A percentile compares a stretch with the other conserved stretches of the same genome.
Conservation (phyloP, 1,140 invertebrate genomes). For the Drosophila bifasciata region DNA sequence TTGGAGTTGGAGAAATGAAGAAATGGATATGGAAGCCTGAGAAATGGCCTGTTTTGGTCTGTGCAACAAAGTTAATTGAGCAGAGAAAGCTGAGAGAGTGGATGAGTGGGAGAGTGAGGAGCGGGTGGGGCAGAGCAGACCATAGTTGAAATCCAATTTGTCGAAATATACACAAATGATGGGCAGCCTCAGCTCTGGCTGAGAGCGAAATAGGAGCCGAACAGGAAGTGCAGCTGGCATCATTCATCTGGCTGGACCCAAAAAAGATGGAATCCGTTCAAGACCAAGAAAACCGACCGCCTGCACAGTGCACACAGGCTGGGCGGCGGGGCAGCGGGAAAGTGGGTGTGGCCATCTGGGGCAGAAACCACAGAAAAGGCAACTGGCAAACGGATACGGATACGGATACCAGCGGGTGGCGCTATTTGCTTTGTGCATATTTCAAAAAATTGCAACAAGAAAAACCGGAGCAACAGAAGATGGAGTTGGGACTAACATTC, state of each 20-base stretch:
- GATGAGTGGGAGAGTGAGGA: conserved; percentile 22
- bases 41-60: conserved; percentile 51
- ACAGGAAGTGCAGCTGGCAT: conserved; percentile 27
- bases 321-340: neutral
- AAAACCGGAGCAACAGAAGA: conserved; percentile 3
- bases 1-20: neutral
- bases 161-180: conserved; percentile 58
- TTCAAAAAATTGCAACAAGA: conserved; percentile 28
- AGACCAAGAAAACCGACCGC: conserved; percentile 5
- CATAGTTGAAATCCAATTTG: conserved; percentile 58
- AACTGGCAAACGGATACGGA: conserved; percentile 24
- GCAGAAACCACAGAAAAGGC: conserved; percentile 2
- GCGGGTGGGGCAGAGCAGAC: too few relatives aligned
- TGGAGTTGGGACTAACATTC: neutral
- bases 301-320: neutral
- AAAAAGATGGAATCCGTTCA: conserved; percentile 27
- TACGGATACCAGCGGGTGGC: conserved; percentile 38
- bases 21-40: conserved; percentile 29
- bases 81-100: conserved; percentile 15
- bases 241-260: conserved; percentile 40
- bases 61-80: conserved; percentile 64
- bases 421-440: conserved; percentile 46
- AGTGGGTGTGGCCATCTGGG: conserved; percentile 20
- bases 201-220: neutral
- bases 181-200: conserved; percentile 7